A percentile compares a stretch with the other conserved stretches of the same genome.
Evolutionary conservation across 2,113 vertebrate species (phyloP).

Genomic region (Hyla sarda): DNA sequence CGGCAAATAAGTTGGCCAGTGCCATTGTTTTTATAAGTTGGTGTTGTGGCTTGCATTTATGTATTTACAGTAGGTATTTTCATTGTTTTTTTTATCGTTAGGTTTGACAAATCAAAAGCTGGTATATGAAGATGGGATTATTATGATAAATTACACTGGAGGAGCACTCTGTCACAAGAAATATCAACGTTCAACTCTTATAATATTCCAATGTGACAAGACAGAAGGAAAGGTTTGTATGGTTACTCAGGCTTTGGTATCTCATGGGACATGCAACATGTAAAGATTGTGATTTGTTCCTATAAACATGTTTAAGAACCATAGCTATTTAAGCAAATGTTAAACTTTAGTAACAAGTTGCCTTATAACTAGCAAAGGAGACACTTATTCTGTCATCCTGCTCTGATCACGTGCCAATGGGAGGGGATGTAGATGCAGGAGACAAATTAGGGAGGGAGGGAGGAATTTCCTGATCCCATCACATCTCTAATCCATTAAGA

Average conservation of each 20-base stretch:
- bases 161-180: slow-evolving; percentile 89
- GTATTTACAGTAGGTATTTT: background rate
- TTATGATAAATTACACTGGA: slow-evolving; percentile 89
- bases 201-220: slow-evolving; percentile 89
- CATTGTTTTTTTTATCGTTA: slow-evolving; percentile 61
- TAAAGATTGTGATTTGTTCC: background rate
- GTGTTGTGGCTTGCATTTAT: background rate
- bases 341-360: too few relatives aligned
- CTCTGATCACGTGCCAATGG: too few relatives aligned
- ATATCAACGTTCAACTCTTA: slow-evolving; percentile 85
- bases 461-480: too few relatives aligned
- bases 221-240: slow-evolving; percentile 77
- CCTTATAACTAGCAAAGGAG: too few relatives aligned
- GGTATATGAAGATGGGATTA: slow-evolving; percentile 85
- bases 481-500: too few relatives aligned
- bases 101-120: slow-evolving; percentile 81
- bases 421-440: too few relatives aligned
- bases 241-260: background rate
- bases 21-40: background rate
- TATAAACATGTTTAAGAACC: too few relatives aligned
- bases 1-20: background rate
- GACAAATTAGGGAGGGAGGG: too few relatives aligned
- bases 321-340: too few relatives aligned
- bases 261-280: background rate
- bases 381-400: too few relatives aligned